Percentiles rank a stretch among this genome's conserved stretches.
These are phyloP conservation scores for Cheilosia vernalis DNA, from an alignment of 2,888 invertebrate genomes.

Conservation along the genomic window DNA sequence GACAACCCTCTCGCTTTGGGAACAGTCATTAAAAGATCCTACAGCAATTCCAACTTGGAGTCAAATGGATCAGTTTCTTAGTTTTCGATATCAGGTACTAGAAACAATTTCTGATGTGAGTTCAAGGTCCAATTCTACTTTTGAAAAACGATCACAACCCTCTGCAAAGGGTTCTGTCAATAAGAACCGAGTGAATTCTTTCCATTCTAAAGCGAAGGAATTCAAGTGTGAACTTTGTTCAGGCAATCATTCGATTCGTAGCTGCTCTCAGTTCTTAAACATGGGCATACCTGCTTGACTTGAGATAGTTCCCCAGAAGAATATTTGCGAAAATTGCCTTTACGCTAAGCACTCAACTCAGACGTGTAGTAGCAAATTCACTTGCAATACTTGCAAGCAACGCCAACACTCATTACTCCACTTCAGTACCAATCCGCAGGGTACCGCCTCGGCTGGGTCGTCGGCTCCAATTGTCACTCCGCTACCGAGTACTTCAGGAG, in stretches of 20 bases:
- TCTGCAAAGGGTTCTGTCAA: not conserved
- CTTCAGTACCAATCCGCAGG: not conserved
- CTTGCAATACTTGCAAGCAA: not conserved
- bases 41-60: not conserved
- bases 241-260: not conserved
- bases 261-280: slow-evolving; percentile 2
- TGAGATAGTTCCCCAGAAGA: not conserved
- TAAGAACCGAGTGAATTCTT: not conserved
- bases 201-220: not conserved
- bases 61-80: slow-evolving; percentile 3
- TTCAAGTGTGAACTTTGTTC: not conserved
- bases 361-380: not conserved
- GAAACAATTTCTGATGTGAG: slow-evolving; percentile 6
- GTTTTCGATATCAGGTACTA: not conserved
- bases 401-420: not conserved
- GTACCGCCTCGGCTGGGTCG: not conserved
- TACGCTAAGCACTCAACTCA: not conserved
- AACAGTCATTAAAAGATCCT: not conserved
- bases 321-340: not conserved
- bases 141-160: not conserved
- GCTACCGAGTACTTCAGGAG: not conserved
- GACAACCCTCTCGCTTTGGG: not conserved
- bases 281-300: not conserved
- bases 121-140: not conserved
- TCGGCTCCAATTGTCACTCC: not conserved